Evolutionary conservation across 2,888 invertebrate species (phyloP), one percentile per base, ranked within the genome.

Genomic region (Siphonodentalium dalli): DNA sequence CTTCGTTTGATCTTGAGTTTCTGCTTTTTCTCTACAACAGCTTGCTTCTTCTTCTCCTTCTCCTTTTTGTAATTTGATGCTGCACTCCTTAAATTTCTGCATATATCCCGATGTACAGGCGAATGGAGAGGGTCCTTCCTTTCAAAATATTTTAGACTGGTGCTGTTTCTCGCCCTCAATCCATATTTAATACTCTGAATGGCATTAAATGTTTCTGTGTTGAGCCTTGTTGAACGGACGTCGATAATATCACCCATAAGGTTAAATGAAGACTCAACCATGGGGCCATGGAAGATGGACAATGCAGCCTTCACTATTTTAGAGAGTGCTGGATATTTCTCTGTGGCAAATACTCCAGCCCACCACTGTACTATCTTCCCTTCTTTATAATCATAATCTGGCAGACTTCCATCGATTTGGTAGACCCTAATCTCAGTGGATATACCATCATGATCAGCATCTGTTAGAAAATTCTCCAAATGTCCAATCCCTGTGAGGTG

Each of bases 211-310:
- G 46, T 53, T n/a, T 9, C 13, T 8, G 41, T 29, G 3, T 58
- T 24, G 42, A 50, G 55, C 21, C 29, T 53, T 28, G 40, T 18
- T 7, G 54, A 43, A 3, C 35, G 38, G 6, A 13, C 39, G 23
- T 54, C 50, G n/a, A 61, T n/a, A 0, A 61, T 31, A 37, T 63
- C 57, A 18, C 53, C 52, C 50, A 62, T 56, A n/a, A 39, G 40
- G 40, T 40, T 62, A 37, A 63, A 63, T 9, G 53, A 24, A 1
- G 49, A 46, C 28, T 63, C 61, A 13, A 63, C 59, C 11, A 26
- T 26, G 5, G 58, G 58, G 7, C 58, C 61, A 52, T 61, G 58
- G 26, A 63, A 63, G 1, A 54, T 37, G 9, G 48, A 54, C 1
- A 54, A 38, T 9, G 9, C 42, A 2, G 42, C 43, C 4, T 11